These are phyloP conservation scores for Synergus itoensis DNA, from an alignment of 2,888 invertebrate genomes.

Conservation along the genomic window DNA sequence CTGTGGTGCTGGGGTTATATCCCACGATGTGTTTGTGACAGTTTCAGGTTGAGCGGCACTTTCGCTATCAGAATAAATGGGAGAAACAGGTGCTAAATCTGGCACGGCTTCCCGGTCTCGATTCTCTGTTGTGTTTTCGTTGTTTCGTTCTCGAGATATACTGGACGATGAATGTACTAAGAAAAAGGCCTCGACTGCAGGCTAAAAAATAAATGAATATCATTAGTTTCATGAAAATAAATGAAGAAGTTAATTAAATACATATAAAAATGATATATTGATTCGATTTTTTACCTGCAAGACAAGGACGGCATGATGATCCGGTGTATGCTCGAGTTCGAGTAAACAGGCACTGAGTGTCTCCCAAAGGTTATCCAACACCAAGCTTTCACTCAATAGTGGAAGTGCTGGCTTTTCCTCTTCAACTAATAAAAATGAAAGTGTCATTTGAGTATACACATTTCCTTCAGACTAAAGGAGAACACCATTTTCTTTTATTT, in stretches of 20 bases:
- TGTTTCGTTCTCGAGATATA: conserved; percentile 67
- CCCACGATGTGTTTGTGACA: conserved; percentile 66
- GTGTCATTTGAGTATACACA: background rate
- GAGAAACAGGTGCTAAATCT: conserved; percentile 74
- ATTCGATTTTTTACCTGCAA: conserved; percentile 80
- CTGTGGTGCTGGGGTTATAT: conserved; percentile 66
- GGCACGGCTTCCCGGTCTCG: conserved; percentile 72
- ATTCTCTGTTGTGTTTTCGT: conserved; percentile 66
- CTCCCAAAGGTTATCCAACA: conserved; percentile 87
- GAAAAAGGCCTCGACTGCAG: conserved; percentile 95
- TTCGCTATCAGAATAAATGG: conserved; percentile 72
- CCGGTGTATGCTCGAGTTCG: conserved; percentile 89
- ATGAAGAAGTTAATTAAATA: background rate
- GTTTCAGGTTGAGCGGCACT: conserved; percentile 65
- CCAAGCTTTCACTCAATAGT: conserved; percentile 85
- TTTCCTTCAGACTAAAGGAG: too few relatives aligned
- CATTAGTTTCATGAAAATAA: background rate
- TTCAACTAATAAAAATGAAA: conserved; percentile 53
- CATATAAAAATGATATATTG: background rate
- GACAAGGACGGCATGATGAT: conserved; percentile 92
- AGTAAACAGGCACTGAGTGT: conserved; percentile 88
- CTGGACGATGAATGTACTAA: conserved; percentile 88
- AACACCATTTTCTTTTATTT: background rate
- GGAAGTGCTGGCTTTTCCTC: conserved; percentile 76
- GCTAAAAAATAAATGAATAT: conserved; percentile 75